Base-by-base conservation (phyloP, 1,140 invertebrate genomes). In the Agrypnia vestita region DNA sequence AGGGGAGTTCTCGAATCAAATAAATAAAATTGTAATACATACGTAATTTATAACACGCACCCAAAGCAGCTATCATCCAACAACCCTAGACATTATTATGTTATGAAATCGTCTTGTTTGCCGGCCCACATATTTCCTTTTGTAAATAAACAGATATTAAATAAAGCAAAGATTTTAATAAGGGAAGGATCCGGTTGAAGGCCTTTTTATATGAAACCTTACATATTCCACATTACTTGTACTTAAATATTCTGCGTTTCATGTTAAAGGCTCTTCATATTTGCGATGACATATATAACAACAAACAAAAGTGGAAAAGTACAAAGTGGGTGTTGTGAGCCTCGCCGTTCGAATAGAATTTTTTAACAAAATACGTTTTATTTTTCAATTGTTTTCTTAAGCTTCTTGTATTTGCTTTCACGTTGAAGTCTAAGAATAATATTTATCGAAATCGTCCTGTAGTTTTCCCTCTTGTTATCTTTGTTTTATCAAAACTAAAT, bases 101-200 rank as follows among this genome's bases (percentile, higher is more conserved):
- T 51, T 12, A 51, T 13, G 49, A 13, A 8, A 51, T 3, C 49
- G 8, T 51, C 49, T 51, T 15, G 49, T 51, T 35, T 12, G 61
- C 10, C 25, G 25, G 61, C 13, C 35, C 35, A 49, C 43, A 69
- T 69, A 49, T 69, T 69, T 69, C 46, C 64, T 69, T 49, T 47
- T 17, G 64, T 69, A 69, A 69, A 49, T 44, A n/a, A n/a, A n/a
- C n/a, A 69, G 64, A 69, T 69, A 69, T 69, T 69, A 49, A 69
- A 69, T 69, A 69, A 69, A 21, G 64, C 64, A 47, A 21, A 69
- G 64, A 69, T 47, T 69, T 69, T 49, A 69, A 49, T 69, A 69
- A 69, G 44, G 43, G 44, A 69, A 0, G 15, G 44, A 47, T 49
- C 44, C 64, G 64, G 64, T 15, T 19, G 46, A 10, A 19, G 64